Percentiles rank a stretch among this genome's conserved stretches.
Evolutionary conservation across 2,888 invertebrate genomes (phyloP).

Genomic region (Dasypolia templi): DNA sequence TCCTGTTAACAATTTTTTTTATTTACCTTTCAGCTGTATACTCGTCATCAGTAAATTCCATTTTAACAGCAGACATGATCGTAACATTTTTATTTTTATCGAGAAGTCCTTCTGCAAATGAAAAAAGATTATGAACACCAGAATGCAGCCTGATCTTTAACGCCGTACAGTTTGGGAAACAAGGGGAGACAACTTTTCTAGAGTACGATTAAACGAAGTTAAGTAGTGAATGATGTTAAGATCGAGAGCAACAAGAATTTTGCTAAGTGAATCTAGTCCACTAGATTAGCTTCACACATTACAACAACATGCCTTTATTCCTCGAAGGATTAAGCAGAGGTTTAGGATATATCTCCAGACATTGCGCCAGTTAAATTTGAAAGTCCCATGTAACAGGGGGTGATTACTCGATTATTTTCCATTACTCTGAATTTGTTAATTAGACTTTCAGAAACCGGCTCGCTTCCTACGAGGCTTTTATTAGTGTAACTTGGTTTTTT

Average conservation of each 20-base stretch:
- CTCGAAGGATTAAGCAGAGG: no score
- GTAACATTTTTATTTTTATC: slow-evolving; percentile 23
- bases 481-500: neutral
- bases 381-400: neutral
- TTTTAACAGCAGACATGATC: neutral
- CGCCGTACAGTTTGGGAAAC: neutral
- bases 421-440: neutral
- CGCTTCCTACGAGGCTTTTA: neutral
- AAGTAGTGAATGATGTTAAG: neutral
- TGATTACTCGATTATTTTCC: neutral
- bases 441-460: neutral
- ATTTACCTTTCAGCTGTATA: slow-evolving; percentile 11
- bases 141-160: neutral
- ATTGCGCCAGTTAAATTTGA: neutral
- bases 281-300: neutral
- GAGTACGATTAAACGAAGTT: no score
- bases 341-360: neutral
- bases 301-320: neutral
- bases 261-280: neutral
- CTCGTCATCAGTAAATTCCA: neutral
- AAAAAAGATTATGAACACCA: neutral
- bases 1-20: neutral
- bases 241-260: neutral
- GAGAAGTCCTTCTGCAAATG: slow-evolving; percentile 8
- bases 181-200: no score